Conservation (phyloP, 1,140 invertebrate species). For the Berghia stephanieae region DNA sequence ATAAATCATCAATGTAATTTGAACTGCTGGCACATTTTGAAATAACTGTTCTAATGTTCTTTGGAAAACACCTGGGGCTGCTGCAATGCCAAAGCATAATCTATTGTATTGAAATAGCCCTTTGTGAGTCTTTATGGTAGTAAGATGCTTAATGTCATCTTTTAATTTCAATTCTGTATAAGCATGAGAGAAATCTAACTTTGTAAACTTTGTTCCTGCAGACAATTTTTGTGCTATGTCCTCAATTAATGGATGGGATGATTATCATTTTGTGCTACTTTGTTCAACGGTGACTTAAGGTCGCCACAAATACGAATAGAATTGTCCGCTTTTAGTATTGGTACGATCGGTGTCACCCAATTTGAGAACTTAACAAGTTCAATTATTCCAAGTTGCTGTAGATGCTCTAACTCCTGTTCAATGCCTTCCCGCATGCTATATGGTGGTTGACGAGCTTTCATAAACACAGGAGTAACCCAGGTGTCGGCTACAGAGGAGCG, state of each 20-base stretch:
- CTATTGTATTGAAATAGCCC: slow-evolving; percentile 47
- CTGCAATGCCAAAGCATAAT: slow-evolving; percentile 65
- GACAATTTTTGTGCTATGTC: slow-evolving; percentile 48
- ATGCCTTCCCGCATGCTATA: slow-evolving; percentile 44
- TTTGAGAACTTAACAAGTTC: slow-evolving; percentile 40
- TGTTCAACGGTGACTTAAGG: slow-evolving; percentile 59
- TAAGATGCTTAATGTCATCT: slow-evolving; percentile 41
- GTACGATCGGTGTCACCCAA: slow-evolving; percentile 64
- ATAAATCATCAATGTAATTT: slow-evolving; percentile 38
- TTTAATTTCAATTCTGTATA: slow-evolving; percentile 45
- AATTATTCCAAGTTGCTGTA: slow-evolving; percentile 41
- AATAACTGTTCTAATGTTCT: slow-evolving; percentile 65
- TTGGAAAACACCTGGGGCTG: slow-evolving; percentile 69
- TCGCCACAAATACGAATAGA: slow-evolving; percentile 60
- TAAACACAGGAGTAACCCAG: slow-evolving; percentile 35
- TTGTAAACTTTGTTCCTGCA: slow-evolving; percentile 49
- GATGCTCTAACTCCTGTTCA: slow-evolving; percentile 45
- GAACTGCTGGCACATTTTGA: slow-evolving; percentile 28
- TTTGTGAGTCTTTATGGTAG: slow-evolving; percentile 50
- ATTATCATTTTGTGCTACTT: too few relatives aligned
- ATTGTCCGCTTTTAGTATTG: slow-evolving; percentile 61
- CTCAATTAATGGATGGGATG: slow-evolving; percentile 51
- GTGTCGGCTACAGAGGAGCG: too few relatives aligned
- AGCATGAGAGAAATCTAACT: slow-evolving; percentile 51
- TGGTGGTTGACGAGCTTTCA: slow-evolving; percentile 41